These are phyloP conservation scores for Xenopus borealis DNA, from an alignment of 2,113 vertebrate species.

Conservation along the genomic window DNA sequence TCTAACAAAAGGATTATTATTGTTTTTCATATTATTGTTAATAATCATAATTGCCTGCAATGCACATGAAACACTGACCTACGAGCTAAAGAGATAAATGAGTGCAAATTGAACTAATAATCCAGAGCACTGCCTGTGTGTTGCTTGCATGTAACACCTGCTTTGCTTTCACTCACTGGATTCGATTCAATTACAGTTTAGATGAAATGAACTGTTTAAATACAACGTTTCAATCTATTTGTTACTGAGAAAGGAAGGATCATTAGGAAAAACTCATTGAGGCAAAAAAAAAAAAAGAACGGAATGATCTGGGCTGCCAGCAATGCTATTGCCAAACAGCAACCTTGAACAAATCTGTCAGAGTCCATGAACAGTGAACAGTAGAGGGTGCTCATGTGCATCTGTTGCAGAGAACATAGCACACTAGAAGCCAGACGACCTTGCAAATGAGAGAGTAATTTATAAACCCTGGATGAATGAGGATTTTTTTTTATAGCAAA, in stretches of 20 bases:
- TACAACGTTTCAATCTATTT: conserved; percentile 50
- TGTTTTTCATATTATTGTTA: neutral
- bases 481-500: too few relatives aligned
- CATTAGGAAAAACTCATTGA: conserved; percentile 47
- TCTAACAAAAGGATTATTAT: too few relatives aligned
- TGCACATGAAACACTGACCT: conserved; percentile 23
- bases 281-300: conserved; percentile 33
- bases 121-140: conserved; percentile 3
- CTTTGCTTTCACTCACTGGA: conserved; percentile 26
- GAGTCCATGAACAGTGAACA: neutral
- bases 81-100: conserved; percentile 29
- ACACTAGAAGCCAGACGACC: neutral
- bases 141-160: conserved; percentile 22
- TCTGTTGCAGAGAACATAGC: neutral
- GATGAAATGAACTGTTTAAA: conserved; percentile 56
- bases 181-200: conserved; percentile 33
- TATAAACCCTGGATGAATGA: too few relatives aligned
- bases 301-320: conserved; percentile 53
- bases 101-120: conserved; percentile 38
- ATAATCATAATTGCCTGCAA: conserved; percentile 1
- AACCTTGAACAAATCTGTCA: neutral
- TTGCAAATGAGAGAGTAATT: too few relatives aligned
- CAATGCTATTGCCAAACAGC: conserved; percentile 43
- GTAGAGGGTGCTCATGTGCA: conserved; percentile 2
- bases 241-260: conserved; percentile 52